phyloP scores from a whole-genome alignment of 2,888 invertebrate species.

The Mantis religiosa region DNA sequence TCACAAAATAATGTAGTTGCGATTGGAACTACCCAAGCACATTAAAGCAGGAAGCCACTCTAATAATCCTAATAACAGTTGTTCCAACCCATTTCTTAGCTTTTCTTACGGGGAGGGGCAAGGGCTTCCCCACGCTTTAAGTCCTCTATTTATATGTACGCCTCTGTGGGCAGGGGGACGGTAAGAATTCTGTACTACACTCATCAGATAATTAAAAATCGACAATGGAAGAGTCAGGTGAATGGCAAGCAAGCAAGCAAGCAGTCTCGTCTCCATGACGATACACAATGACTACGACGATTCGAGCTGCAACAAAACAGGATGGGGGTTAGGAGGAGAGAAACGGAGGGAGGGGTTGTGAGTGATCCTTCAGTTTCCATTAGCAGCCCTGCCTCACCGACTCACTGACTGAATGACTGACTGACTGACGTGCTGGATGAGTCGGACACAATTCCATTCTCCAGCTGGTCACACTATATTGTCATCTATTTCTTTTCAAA shows the following conservation, averaged over 20 bases:
- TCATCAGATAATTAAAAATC: not conserved
- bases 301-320: not conserved
- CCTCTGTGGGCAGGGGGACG: not conserved
- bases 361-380: constrained; percentile 17
- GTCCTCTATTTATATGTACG: not conserved
- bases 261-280: not conserved
- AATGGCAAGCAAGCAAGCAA: not conserved
- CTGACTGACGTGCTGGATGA: not conserved
- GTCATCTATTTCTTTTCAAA: not conserved
- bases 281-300: not conserved
- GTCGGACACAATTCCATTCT: not conserved
- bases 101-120: not conserved
- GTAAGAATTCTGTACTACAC: not conserved
- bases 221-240: not conserved
- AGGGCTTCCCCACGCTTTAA: not conserved
- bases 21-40: not conserved
- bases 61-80: not conserved
- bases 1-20: not conserved
- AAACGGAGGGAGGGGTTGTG: not conserved
- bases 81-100: not conserved
- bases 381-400: not conserved
- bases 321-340: not conserved
- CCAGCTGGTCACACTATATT: not conserved
- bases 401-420: not conserved
- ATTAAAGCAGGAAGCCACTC: not conserved